Evolutionary conservation across 2,113 vertebrate species (phyloP).

Genomic region (Hoplias malabaricus): DNA sequence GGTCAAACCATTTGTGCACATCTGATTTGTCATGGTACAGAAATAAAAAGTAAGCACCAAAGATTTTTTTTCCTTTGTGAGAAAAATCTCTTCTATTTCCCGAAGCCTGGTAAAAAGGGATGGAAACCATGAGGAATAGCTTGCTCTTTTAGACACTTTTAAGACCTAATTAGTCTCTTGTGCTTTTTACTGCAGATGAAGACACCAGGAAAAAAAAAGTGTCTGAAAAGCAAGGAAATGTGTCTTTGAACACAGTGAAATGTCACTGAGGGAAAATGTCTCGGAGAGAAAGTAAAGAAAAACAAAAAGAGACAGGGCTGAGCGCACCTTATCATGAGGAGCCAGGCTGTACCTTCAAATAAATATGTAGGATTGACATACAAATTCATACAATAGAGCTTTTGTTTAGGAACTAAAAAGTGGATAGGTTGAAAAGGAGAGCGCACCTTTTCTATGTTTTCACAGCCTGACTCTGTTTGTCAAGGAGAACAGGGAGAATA

Average conservation of each 20-base stretch:
- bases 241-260: conserved; percentile 45
- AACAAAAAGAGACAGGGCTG: conserved; percentile 27
- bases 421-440: background rate
- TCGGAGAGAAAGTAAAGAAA: conserved; percentile 26
- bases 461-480: background rate
- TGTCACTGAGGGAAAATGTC: conserved; percentile 38
- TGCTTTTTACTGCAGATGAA: conserved; percentile 48
- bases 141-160: conserved; percentile 28
- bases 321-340: conserved; percentile 40
- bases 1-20: no score
- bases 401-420: conserved; percentile 9
- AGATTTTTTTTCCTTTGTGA: no score
- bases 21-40: background rate
- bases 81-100: background rate
- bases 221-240: conserved; percentile 20
- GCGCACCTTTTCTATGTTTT: background rate
- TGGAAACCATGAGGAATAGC: conserved; percentile 11
- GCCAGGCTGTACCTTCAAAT: conserved; percentile 41
- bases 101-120: conserved; percentile 28
- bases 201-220: conserved; percentile 36
- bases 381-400: conserved; percentile 23
- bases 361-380: conserved; percentile 25
- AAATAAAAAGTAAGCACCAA: conserved; percentile 35
- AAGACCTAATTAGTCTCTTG: conserved; percentile 47
- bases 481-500: background rate